Base-by-base conservation (phyloP, 2,888 invertebrate genomes). In the Thecophora atra region DNA sequence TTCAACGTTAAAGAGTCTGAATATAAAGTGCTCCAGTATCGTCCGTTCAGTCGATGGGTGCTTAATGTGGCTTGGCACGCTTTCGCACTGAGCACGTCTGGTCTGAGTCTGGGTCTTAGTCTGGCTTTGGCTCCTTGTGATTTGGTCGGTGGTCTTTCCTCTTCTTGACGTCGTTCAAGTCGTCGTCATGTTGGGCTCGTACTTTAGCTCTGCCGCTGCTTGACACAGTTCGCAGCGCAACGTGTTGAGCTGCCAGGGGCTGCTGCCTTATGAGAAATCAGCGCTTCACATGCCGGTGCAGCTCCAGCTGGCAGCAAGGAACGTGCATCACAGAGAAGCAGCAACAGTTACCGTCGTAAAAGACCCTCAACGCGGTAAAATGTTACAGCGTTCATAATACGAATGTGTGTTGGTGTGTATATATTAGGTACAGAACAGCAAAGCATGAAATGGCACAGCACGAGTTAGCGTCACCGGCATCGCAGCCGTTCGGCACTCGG, bases 341-440 rank as follows among this genome's bases (percentile, higher is more conserved):
- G 62, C 62, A 54, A 63, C 62, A 63, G 62, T 63, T 63, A 42
- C 37, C 42, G 37, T 37, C 42, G 62, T 19, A 62, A 62, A 62
- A 62, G 62, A 62, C 62, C 62, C 62, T 62, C 62, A 5, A 63
- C 62, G 62, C 62, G 42, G 42, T 19, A 63, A 37, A 37, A 30
- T 63, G 62, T 30, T 26, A 30, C n/a, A 42, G 30, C 62, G 19
- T 28, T 4, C 19, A 42, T 42, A 2, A 28, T 28, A n/a, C 17
- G 42, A 37, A 37, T 11, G 37, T 37, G 30, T 63, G 62, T 63
- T 17, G 30, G 62, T 42, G 30, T 63, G 28, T 26, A 26, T 21
- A 11, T 19, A 11, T n/a, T 8, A 21, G 54, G 17, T 7, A 17
- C 17, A 11, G 2, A 1, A 19, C 52, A 52, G n/a, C 17, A 17